Conservation (phyloP, 2,797 vertebrate genomes). For the Corythornis leucogaster region DNA sequence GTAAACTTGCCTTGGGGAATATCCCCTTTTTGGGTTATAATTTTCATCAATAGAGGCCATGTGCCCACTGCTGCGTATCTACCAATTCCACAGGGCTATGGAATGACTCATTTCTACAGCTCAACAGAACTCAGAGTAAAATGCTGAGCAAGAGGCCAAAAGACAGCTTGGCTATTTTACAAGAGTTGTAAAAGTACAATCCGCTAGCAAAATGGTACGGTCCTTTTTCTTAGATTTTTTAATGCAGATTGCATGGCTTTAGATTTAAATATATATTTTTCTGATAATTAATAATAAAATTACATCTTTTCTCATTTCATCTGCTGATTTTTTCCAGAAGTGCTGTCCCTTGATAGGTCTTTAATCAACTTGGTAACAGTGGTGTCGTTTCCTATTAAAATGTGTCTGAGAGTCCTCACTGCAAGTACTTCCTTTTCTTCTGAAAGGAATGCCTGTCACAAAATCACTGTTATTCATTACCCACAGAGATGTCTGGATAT, state of each 20-base stretch:
- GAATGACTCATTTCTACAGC: constrained; percentile 69
- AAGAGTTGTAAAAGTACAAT: neutral
- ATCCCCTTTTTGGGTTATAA: constrained; percentile 45
- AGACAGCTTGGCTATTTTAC: neutral
- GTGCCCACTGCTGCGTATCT: neutral
- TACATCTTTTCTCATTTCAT: constrained; percentile 25
- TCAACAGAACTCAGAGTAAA: constrained; percentile 71
- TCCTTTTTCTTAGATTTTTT: neutral
- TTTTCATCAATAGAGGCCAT: constrained; percentile 54
- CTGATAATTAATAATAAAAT: constrained; percentile 48
- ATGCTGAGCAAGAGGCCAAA: constrained; percentile 49
- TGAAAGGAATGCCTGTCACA: constrained; percentile 21
- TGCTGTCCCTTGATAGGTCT: constrained; percentile 27
- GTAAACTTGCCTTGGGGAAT: constrained; percentile 64
- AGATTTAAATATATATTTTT: neutral
- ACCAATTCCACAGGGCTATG: constrained; percentile 53
- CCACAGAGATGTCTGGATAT: constrained; percentile 16
- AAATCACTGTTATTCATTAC: constrained; percentile 57
- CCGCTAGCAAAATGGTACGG: neutral
- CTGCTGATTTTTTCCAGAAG: constrained; percentile 32
- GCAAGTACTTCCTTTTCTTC: neutral
- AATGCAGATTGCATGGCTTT: neutral
- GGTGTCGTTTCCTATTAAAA: constrained; percentile 69
- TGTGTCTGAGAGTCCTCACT: constrained; percentile 14
- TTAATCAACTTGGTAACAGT: constrained; percentile 43